phyloP scores from a whole-genome alignment of 2,113 vertebrate species.

The Gymnobelideus leadbeateri region DNA sequence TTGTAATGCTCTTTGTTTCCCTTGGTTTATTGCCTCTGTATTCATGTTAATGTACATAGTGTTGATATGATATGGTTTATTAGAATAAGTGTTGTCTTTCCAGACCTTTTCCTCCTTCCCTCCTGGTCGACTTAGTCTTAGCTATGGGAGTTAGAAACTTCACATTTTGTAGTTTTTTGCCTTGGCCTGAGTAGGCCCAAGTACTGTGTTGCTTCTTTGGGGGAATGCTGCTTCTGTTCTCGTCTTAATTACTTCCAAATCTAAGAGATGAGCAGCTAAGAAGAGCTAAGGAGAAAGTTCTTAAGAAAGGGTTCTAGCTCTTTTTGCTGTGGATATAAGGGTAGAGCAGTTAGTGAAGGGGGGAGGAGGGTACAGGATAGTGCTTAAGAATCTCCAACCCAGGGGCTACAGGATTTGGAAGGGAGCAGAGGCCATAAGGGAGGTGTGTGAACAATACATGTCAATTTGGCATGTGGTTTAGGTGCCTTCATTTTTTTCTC shows the following conservation, averaged over 20 bases:
- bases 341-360: neutral
- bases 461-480: neutral
- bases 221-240: neutral
- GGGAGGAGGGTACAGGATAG: neutral
- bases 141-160: neutral
- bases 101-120: neutral
- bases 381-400: neutral
- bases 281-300: conserved; percentile 58
- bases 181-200: too few species aligned
- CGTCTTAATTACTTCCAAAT: conserved; percentile 50
- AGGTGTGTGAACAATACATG: neutral
- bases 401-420: conserved; percentile 1
- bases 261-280: conserved; percentile 29
- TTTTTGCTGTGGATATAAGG: conserved; percentile 25
- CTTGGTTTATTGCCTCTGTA: neutral
- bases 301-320: conserved; percentile 42
- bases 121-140: neutral
- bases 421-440: neutral
- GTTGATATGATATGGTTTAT: neutral
- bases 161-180: neutral
- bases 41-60: neutral
- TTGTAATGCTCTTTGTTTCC: neutral
- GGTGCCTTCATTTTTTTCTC: neutral
- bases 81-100: neutral
- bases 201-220: neutral